Evolutionary conservation across 2,888 invertebrate genomes (phyloP).

Genomic region (Tetragnatha montana): DNA sequence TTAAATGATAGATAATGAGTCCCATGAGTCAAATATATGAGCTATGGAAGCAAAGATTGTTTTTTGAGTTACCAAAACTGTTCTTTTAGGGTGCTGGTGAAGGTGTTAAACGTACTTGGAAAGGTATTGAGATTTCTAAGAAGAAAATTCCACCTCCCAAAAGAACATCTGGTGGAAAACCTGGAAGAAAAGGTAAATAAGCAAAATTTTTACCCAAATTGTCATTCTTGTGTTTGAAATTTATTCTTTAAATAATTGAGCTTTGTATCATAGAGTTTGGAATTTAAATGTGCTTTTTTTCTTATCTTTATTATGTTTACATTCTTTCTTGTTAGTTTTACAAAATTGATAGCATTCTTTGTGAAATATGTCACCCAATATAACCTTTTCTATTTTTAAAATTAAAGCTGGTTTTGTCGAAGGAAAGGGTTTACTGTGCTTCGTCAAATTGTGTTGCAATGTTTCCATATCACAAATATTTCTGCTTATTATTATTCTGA

Average conservation of each 20-base stretch:
- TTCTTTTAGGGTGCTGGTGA: constrained; percentile 13
- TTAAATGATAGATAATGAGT: no score
- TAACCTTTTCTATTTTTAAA: no score
- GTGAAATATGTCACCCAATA: no score
- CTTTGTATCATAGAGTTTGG: neutral
- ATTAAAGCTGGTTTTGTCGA: no score
- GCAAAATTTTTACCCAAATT: no score
- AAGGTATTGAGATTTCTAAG: constrained; percentile 31
- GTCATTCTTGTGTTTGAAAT: neutral
- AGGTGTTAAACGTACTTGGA: constrained; percentile 1
- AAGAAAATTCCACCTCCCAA: constrained; percentile 38
- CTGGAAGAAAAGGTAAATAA: constrained; percentile 24
- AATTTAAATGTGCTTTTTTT: neutral
- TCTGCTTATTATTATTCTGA: no score
- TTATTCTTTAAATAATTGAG: neutral
- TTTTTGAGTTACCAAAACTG: neutral
- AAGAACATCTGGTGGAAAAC: constrained; percentile 15
- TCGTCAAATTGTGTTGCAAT: no score
- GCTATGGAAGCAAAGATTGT: neutral
- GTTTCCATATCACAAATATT: no score
- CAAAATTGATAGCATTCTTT: no score
- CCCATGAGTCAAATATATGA: no score
- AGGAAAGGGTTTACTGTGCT: no score
- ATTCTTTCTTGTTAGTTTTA: neutral
- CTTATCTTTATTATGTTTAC: neutral